phyloP scores from a whole-genome alignment of 23 tunicate genomes.

The Ciona savignyi region DNA sequence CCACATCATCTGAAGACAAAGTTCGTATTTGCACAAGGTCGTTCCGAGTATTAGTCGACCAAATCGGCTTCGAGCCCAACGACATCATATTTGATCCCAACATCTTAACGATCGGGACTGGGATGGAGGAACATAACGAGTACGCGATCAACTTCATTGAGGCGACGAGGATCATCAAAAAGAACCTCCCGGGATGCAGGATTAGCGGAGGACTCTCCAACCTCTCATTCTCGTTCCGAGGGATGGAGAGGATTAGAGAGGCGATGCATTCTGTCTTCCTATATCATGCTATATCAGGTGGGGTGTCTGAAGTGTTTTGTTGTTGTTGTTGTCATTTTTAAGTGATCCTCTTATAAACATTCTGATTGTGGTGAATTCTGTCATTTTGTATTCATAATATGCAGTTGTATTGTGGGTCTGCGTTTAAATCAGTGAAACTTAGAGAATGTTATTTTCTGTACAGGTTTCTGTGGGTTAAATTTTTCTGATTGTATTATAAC shows the following conservation, averaged over 20 bases:
- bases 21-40: conserved; percentile 68
- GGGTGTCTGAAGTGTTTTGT: too few species aligned
- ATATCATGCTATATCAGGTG: conserved; percentile 78
- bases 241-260: conserved; percentile 77
- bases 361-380: too few species aligned
- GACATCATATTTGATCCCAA: conserved; percentile 95
- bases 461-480: too few species aligned
- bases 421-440: too few species aligned
- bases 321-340: too few species aligned
- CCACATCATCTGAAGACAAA: conserved; percentile 59
- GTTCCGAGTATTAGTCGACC: conserved; percentile 61
- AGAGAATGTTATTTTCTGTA: too few species aligned
- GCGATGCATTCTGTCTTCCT: conserved; percentile 96
- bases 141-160: conserved; percentile 75
- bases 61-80: conserved; percentile 54
- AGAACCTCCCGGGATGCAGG: conserved; percentile 55
- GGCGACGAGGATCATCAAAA: conserved; percentile 63
- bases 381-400: too few species aligned
- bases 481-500: too few species aligned
- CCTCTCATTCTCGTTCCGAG: conserved; percentile 91
- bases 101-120: conserved; percentile 88
- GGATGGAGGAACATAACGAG: conserved; percentile 84
- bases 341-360: too few species aligned
- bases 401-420: too few species aligned
- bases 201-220: conserved; percentile 90